Conservation (phyloP, 2,888 invertebrate species). For the Anthrax anthrax region DNA sequence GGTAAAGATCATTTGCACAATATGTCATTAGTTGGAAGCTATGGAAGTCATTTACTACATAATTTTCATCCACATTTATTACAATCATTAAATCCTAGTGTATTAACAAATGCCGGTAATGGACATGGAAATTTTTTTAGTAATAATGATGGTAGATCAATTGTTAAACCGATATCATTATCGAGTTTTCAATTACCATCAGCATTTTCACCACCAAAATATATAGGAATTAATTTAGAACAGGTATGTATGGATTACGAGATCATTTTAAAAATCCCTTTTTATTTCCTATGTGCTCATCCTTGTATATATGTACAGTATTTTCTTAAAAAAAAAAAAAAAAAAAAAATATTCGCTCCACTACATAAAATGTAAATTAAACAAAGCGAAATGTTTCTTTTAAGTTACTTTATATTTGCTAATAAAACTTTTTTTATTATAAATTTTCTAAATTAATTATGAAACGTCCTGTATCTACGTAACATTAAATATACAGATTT, state of each 20-base stretch:
- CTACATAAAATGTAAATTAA: too few species aligned
- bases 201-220: slow-evolving; percentile 57
- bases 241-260: slow-evolving; percentile 22
- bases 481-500: too few species aligned
- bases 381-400: too few species aligned
- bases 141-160: slow-evolving; percentile 34
- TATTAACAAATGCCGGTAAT: slow-evolving; percentile 35
- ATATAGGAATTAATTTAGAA: slow-evolving; percentile 37
- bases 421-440: too few species aligned
- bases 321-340: too few species aligned
- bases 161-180: slow-evolving; percentile 38
- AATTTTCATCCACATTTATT: slow-evolving; percentile 59
- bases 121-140: slow-evolving; percentile 33
- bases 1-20: slow-evolving; percentile 49
- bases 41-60: slow-evolving; percentile 53
- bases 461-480: too few species aligned
- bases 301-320: too few species aligned
- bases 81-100: slow-evolving; percentile 47
- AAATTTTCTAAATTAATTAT: too few species aligned
- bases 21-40: slow-evolving; percentile 48
- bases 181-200: slow-evolving; percentile 57
- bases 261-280: too few species aligned
- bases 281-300: too few species aligned
- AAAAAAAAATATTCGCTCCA: too few species aligned
- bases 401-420: too few species aligned